Evolutionary conservation across 2,113 vertebrate genomes (phyloP).

Genomic region (Turdus rufiventris): DNA sequence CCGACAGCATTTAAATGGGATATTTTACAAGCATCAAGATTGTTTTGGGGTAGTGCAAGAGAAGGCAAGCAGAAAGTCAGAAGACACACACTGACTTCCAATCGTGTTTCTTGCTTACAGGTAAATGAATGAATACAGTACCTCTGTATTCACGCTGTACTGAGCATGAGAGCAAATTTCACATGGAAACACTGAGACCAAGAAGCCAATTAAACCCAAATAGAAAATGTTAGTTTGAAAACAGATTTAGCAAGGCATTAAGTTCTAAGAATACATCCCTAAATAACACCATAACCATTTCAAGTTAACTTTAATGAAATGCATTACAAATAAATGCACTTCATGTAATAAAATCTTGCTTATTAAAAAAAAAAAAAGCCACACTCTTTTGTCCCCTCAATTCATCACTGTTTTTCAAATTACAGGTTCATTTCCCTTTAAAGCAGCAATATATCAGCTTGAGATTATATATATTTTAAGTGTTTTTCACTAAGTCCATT

Average conservation of each 20-base stretch:
- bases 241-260: constrained; percentile 49
- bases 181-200: background rate
- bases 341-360: background rate
- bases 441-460: background rate
- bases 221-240: constrained; percentile 52
- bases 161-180: background rate
- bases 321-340: background rate
- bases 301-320: background rate
- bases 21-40: background rate
- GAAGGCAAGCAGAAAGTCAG: background rate
- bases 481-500: background rate
- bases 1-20: background rate
- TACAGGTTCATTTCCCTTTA: background rate
- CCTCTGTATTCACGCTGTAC: background rate
- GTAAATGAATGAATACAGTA: background rate
- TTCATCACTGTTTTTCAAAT: background rate
- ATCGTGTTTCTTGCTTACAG: background rate
- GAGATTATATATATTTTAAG: background rate
- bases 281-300: background rate
- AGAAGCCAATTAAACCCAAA: constrained; percentile 2
- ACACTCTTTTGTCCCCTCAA: background rate
- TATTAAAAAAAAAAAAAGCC: background rate
- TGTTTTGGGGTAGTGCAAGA: background rate
- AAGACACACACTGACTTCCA: background rate
- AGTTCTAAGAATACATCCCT: constrained; percentile 8